A percentile compares a stretch with the other conserved stretches of the same genome.
Evolutionary conservation across 2,888 invertebrate species (phyloP).

Genomic region (Hermaeophaga mercurialis): DNA sequence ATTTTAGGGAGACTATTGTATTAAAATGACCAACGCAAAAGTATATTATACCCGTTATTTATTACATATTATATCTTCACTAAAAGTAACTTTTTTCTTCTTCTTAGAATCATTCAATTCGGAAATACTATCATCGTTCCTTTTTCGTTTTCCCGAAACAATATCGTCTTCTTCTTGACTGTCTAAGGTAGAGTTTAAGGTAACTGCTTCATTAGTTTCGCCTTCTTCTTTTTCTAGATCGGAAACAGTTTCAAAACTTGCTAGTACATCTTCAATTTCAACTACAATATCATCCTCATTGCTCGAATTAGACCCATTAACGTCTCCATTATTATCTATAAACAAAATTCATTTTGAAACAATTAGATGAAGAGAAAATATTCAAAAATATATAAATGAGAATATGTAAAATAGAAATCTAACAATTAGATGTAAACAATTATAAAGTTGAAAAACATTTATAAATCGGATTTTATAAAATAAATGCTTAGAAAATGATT

Average conservation of each 20-base stretch:
- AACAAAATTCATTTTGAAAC: too few relatives aligned
- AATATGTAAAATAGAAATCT: too few relatives aligned
- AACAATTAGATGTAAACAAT: too few relatives aligned
- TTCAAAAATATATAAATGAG: too few relatives aligned
- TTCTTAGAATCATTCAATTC: constrained; percentile 5
- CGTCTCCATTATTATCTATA: background rate
- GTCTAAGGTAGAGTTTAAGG: background rate
- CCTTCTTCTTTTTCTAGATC: background rate
- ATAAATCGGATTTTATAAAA: too few relatives aligned
- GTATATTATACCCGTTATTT: too few relatives aligned
- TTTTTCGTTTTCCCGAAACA: constrained; percentile 8
- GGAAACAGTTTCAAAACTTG: background rate
- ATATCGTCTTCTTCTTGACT: background rate
- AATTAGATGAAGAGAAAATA: too few relatives aligned
- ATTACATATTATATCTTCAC: constrained; percentile 13
- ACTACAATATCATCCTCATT: background rate
- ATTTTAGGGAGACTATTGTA: too few relatives aligned
- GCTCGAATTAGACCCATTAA: background rate
- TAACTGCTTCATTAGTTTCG: background rate
- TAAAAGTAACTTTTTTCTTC: constrained; percentile 30
- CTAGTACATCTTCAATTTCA: background rate
- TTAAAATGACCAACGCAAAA: too few relatives aligned
- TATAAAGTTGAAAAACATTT: background rate
- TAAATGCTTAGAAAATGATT: too few relatives aligned
- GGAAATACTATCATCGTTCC: background rate